phyloP scores from a whole-genome alignment of 64 coral and sea anemone genomes.

The Dendrophyllia cribrosa region DNA sequence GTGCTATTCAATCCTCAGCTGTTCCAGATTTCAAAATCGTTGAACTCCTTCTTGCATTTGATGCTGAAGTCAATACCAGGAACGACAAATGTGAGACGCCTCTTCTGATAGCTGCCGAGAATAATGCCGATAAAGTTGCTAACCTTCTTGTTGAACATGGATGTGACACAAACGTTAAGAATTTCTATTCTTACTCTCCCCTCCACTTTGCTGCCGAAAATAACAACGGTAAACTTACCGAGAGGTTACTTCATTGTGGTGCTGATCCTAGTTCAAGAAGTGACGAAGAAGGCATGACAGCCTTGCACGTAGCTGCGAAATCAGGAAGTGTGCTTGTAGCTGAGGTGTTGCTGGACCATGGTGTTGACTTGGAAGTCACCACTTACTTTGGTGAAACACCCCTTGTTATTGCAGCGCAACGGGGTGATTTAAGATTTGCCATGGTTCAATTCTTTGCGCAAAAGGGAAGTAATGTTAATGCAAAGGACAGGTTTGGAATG shows the following conservation, averaged over 20 bases:
- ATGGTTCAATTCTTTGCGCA: neutral
- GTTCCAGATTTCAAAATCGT: neutral
- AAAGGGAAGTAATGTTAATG: neutral
- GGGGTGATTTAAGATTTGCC: neutral
- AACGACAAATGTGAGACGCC: neutral
- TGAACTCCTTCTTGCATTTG: neutral
- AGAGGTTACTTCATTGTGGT: neutral
- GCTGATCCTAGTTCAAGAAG: neutral
- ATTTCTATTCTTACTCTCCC: neutral
- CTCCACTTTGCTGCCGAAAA: neutral
- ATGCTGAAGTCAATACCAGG: slow-evolving; percentile 4
- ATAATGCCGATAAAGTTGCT: neutral
- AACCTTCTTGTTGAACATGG: neutral
- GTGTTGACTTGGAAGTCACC: neutral
- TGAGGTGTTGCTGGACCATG: neutral
- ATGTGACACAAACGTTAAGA: neutral
- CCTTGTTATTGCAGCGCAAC: neutral
- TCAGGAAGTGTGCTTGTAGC: neutral
- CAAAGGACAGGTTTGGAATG: neutral
- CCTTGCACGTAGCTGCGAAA: neutral
- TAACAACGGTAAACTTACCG: neutral
- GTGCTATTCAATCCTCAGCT: neutral
- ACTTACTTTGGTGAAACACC: neutral
- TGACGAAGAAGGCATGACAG: neutral
- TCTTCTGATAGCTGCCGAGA: neutral